Percentiles rank a stretch among this genome's conserved stretches.
These are phyloP conservation scores for Chascanopsetta lugubris DNA, from an alignment of 2,113 vertebrate species.

Conservation along the genomic window DNA sequence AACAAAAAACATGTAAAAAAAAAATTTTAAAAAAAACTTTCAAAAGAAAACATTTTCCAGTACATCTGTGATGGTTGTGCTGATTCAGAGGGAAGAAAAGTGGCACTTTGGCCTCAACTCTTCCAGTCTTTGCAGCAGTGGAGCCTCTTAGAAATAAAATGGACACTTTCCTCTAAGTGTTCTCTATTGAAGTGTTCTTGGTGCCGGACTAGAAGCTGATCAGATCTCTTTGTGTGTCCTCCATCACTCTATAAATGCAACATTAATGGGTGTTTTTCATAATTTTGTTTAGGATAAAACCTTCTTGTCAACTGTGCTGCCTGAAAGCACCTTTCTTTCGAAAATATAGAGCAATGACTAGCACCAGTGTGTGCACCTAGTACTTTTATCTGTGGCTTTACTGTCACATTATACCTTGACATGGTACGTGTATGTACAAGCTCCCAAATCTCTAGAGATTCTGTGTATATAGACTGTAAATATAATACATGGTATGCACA, in stretches of 20 bases:
- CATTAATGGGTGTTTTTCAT: constrained; percentile 34
- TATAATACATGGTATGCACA: constrained; percentile 81
- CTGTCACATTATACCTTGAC: constrained; percentile 40
- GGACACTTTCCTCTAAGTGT: constrained; percentile 12
- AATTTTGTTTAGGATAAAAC: constrained; percentile 30
- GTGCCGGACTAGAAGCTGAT: constrained; percentile 4
- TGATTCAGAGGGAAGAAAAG: constrained; percentile 22
- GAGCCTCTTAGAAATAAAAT: constrained; percentile 41
- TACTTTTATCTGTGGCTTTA: constrained; percentile 48
- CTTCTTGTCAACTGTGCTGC: constrained; percentile 18
- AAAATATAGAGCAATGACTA: constrained; percentile 46
- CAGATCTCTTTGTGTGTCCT: not conserved
- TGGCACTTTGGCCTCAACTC: not conserved
- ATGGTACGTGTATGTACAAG: constrained; percentile 62
- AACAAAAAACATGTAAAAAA: constrained; percentile 8
- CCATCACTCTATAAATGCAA: not conserved
- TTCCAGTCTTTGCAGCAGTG: constrained; percentile 35
- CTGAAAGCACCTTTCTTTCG: constrained; percentile 37
- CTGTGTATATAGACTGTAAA: constrained; percentile 71
- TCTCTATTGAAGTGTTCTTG: not conserved
- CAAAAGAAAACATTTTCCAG: constrained; percentile 42
- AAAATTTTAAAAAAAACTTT: too few relatives aligned
- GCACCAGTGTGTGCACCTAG: constrained; percentile 64
- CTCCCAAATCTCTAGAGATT: constrained; percentile 55
- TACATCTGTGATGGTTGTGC: constrained; percentile 22